A percentile compares a stretch with the other conserved stretches of the same genome.
phyloP scores from a whole-genome alignment of 2,113 vertebrate species.

The Bubo bubo region DNA sequence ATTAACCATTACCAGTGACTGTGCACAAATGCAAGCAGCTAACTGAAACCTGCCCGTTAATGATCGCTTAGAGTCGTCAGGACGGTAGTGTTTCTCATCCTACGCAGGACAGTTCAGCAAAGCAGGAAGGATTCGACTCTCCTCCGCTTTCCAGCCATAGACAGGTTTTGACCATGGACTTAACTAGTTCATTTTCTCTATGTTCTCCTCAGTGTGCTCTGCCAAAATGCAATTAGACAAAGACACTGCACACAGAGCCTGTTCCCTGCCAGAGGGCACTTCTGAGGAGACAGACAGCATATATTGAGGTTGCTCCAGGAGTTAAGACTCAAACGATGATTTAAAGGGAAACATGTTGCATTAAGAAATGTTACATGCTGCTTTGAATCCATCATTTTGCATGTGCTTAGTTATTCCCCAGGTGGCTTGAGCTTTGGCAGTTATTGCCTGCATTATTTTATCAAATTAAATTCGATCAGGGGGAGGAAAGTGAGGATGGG shows the following conservation, averaged over 20 bases:
- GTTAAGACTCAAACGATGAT: conserved; percentile 56
- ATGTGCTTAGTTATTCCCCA: conserved; percentile 53
- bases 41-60: not conserved
- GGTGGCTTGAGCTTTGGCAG: conserved; percentile 53
- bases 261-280: conserved; percentile 48
- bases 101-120: not conserved
- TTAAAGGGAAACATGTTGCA: conserved; percentile 55
- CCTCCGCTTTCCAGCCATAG: not conserved
- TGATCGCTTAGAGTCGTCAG: accelerated
- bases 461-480: conserved; percentile 52
- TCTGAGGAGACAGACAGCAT: conserved; percentile 12
- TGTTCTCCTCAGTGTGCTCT: not conserved
- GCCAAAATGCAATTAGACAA: conserved; percentile 23
- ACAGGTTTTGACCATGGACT: not conserved
- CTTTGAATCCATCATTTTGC: conserved; percentile 61
- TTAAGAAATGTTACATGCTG: conserved; percentile 35
- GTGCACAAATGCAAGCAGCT: not conserved
- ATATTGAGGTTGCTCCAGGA: conserved; percentile 37
- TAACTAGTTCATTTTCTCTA: conserved; percentile 34
- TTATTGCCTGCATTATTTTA: conserved; percentile 58
- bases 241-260: not conserved
- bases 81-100: not conserved
- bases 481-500: not conserved
- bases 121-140: not conserved
- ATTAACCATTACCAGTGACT: not conserved